A percentile compares a stretch with the other conserved stretches of the same genome.
These are phyloP conservation scores for Hyperoplus lanceolatus DNA, from an alignment of 2,797 vertebrate species.

Conservation along the genomic window DNA sequence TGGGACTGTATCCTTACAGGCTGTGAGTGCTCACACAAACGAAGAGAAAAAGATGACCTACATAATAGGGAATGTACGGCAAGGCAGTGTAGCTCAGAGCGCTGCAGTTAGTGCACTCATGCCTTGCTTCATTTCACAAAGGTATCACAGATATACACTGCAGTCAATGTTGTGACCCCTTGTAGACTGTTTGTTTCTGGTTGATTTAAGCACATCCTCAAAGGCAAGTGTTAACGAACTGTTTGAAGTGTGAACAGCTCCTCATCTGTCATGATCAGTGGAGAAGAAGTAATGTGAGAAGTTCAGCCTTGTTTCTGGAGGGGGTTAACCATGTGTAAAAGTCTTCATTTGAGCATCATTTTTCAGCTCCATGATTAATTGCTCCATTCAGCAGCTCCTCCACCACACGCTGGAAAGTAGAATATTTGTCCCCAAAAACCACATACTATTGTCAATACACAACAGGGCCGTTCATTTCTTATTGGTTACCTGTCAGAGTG, in stretches of 20 bases:
- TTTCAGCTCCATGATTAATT: not conserved
- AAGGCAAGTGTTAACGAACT: slow-evolving; percentile 6
- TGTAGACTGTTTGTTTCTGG: not conserved
- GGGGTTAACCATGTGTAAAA: not conserved
- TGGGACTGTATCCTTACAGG: slow-evolving; percentile 9
- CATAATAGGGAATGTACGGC: slow-evolving; percentile 43
- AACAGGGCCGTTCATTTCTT: not conserved
- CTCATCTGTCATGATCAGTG: not conserved
- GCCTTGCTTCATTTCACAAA: slow-evolving; percentile 46
- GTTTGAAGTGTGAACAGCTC: slow-evolving; percentile 7
- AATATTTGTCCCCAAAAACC: not conserved
- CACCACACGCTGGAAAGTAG: not conserved
- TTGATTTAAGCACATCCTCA: slow-evolving; percentile 3
- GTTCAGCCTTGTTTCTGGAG: not conserved
- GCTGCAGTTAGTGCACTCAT: slow-evolving; percentile 41
- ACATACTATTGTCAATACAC: not conserved
- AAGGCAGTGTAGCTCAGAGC: slow-evolving; percentile 44
- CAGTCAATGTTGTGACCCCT: not conserved
- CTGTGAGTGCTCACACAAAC: slow-evolving; percentile 26
- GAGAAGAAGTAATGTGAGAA: slow-evolving; percentile 14
- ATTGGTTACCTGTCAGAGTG: not conserved
- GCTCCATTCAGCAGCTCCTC: not conserved
- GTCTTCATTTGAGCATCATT: not conserved
- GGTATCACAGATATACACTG: slow-evolving; percentile 21
- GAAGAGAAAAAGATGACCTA: slow-evolving; percentile 41